phyloP scores from a whole-genome alignment of 2,113 vertebrate genomes.

The Ancistrus triradiatus region DNA sequence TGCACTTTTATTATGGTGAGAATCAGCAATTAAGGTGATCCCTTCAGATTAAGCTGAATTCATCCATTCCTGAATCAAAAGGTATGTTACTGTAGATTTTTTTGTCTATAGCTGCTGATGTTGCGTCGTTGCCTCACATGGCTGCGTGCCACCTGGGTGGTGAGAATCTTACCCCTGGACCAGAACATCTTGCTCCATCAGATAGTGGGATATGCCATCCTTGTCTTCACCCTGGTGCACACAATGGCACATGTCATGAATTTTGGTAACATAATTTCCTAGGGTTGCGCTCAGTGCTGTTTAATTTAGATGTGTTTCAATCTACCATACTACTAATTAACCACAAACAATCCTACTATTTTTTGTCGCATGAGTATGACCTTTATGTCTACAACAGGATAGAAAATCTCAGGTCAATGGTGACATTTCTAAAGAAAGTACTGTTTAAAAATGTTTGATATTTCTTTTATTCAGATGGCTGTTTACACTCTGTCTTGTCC shows the following conservation, averaged over 20 bases:
- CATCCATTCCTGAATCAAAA: neutral
- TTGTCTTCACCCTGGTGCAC: constrained; percentile 66
- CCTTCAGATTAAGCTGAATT: neutral
- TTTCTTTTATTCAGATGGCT: neutral
- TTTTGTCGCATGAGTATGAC: too few relatives aligned
- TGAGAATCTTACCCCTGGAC: constrained; percentile 77
- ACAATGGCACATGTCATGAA: constrained; percentile 72
- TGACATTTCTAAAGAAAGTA: too few relatives aligned
- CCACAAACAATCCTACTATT: too few relatives aligned
- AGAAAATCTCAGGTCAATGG: too few relatives aligned
- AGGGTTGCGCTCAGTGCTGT: too few relatives aligned
- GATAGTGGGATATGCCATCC: constrained; percentile 75
- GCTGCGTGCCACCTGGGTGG: constrained; percentile 75
- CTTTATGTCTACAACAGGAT: too few relatives aligned
- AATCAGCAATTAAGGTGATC: neutral
- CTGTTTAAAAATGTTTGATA: too few relatives aligned
- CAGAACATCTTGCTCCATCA: constrained; percentile 79
- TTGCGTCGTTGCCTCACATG: constrained; percentile 79
- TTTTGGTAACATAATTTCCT: constrained; percentile 62
- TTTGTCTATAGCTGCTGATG: constrained; percentile 76
- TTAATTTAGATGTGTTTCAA: neutral
- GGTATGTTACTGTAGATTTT: too few relatives aligned
- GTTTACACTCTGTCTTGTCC: neutral
- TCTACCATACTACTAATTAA: too few relatives aligned
- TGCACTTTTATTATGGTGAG: constrained; percentile 81